Conservation (phyloP, 2,888 invertebrate genomes). For the Copidosoma aretas region DNA sequence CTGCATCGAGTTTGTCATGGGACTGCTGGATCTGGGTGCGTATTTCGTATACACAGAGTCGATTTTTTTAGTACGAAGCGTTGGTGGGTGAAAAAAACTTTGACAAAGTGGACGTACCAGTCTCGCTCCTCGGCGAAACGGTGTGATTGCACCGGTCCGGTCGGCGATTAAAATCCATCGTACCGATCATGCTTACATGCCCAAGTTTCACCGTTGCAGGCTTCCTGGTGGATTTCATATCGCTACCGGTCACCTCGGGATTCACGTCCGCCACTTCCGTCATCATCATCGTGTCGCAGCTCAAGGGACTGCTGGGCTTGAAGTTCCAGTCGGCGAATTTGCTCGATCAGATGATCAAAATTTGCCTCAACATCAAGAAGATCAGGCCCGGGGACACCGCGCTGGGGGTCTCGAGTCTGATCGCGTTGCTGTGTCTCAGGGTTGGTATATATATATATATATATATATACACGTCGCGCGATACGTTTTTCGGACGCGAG, state of each 20-base stretch:
- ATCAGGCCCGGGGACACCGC: slow-evolving; percentile 70
- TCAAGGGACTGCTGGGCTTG: slow-evolving; percentile 78
- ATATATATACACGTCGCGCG: too few relatives aligned
- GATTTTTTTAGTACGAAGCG: too few relatives aligned
- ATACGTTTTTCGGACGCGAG: too few relatives aligned
- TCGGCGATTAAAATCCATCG: too few relatives aligned
- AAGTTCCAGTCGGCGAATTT: slow-evolving; percentile 74
- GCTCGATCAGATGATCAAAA: slow-evolving; percentile 67
- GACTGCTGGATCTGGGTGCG: slow-evolving; percentile 79
- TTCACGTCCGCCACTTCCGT: slow-evolving; percentile 85
- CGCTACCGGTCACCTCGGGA: slow-evolving; percentile 81
- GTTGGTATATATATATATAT: too few relatives aligned
- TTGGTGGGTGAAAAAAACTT: too few relatives aligned
- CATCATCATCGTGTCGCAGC: slow-evolving; percentile 77
- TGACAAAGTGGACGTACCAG: too few relatives aligned
- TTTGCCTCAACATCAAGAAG: slow-evolving; percentile 63
- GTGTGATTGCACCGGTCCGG: too few relatives aligned
- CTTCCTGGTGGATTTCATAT: slow-evolving; percentile 84
- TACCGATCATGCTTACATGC: too few relatives aligned
- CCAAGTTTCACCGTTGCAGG: too few relatives aligned
- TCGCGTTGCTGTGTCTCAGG: slow-evolving; percentile 71
- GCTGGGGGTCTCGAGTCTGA: slow-evolving; percentile 72
- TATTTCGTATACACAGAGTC: too few relatives aligned
- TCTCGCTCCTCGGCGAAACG: too few relatives aligned
- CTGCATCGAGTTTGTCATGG: slow-evolving; percentile 79